These are phyloP conservation scores for Eidolon dupreanum DNA, from an alignment of 2,797 vertebrate species.

Conservation along the genomic window DNA sequence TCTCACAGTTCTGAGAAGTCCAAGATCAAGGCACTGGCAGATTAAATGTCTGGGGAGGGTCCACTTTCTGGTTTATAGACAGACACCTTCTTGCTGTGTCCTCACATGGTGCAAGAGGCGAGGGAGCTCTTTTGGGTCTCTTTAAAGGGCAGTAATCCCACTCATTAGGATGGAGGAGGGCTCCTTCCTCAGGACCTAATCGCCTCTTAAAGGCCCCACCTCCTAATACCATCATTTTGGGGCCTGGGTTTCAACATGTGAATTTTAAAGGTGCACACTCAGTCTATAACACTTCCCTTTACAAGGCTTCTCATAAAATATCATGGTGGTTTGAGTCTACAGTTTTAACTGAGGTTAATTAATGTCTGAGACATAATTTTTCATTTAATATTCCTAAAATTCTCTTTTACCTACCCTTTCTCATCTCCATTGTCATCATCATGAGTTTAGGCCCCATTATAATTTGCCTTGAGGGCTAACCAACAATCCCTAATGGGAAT, in stretches of 20 bases:
- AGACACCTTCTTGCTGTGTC: not conserved
- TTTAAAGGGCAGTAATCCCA: not conserved
- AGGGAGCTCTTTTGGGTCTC: not conserved
- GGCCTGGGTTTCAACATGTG: not conserved
- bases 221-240: not conserved
- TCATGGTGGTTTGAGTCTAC: not conserved
- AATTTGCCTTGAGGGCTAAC: not conserved
- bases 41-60: not conserved
- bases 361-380: not conserved
- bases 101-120: not conserved
- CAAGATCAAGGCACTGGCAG: not conserved
- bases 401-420: not conserved
- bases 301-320: conserved; percentile 5
- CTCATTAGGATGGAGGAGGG: not conserved
- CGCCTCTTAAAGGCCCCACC: not conserved
- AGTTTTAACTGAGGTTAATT: conserved; percentile 17
- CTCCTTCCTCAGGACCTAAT: not conserved
- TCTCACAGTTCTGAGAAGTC: not conserved
- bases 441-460: not conserved
- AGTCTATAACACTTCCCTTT: not conserved
- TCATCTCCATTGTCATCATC: not conserved
- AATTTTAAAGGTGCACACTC: not conserved
- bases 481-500: not conserved
- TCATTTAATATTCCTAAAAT: not conserved
- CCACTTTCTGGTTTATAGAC: not conserved